A percentile compares a stretch with the other conserved stretches of the same genome.
Evolutionary conservation across 2,888 invertebrate genomes (phyloP).

Genomic region (Spilarctia lutea): DNA sequence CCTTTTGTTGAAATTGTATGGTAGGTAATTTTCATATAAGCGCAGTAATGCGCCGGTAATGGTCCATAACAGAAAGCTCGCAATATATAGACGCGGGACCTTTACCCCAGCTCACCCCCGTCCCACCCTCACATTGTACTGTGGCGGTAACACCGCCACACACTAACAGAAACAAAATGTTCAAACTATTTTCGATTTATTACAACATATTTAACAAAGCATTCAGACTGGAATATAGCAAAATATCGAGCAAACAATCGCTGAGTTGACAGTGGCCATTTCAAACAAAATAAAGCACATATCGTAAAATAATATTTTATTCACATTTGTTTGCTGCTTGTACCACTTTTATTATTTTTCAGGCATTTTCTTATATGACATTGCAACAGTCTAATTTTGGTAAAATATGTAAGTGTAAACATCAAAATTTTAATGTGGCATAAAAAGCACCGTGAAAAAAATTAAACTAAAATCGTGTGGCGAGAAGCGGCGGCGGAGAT

Average conservation of each 20-base stretch:
- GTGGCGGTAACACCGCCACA: constrained; percentile 44
- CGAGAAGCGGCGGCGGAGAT: constrained; percentile 49
- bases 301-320: constrained; percentile 56
- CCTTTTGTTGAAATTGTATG: constrained; percentile 67
- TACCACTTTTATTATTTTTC: constrained; percentile 11
- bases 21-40: constrained; percentile 74
- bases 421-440: constrained; percentile 56
- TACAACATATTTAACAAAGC: constrained; percentile 63
- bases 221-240: constrained; percentile 56
- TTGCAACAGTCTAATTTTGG: neutral
- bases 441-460: constrained; percentile 51
- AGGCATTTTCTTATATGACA: neutral
- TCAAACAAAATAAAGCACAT: constrained; percentile 53
- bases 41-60: constrained; percentile 75
- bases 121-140: constrained; percentile 29
- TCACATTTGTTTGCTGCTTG: constrained; percentile 33
- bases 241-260: constrained; percentile 59
- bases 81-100: constrained; percentile 63
- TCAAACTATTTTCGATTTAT: constrained; percentile 69
- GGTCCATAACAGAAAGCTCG: constrained; percentile 77
- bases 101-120: constrained; percentile 26
- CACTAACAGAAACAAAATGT: constrained; percentile 67
- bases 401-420: constrained; percentile 3
- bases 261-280: constrained; percentile 54
- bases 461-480: constrained; percentile 57